Conservation (phyloP, 2,113 vertebrate genomes). For the Melanerpes aurifrons region DNA sequence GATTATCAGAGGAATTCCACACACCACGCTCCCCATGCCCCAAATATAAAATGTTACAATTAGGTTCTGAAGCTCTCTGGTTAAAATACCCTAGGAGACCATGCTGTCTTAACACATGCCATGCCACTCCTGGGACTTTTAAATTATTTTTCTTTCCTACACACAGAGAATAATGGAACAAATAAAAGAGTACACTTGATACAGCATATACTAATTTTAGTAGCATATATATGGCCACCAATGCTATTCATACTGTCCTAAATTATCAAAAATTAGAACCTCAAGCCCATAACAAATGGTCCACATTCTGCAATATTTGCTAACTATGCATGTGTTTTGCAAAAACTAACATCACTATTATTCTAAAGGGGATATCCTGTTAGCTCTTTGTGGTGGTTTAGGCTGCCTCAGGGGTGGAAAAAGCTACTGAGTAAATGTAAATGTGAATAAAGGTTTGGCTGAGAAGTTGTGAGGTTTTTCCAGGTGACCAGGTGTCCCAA, state of each 20-base stretch:
- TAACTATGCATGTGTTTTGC: background rate
- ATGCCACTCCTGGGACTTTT: background rate
- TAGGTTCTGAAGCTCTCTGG: background rate
- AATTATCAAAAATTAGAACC: background rate
- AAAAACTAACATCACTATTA: background rate
- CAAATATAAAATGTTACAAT: background rate
- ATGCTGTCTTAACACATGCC: background rate
- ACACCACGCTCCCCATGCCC: no score
- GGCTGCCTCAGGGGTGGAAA: no score
- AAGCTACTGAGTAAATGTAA: no score
- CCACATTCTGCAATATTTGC: background rate
- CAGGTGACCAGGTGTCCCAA: no score
- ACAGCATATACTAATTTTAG: background rate
- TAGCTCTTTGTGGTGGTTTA: no score
- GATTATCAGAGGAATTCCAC: background rate
- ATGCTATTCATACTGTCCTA: background rate
- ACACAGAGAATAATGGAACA: background rate
- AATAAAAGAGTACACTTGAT: background rate
- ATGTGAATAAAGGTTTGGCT: no score
- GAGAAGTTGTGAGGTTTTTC: no score
- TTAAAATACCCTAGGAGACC: background rate
- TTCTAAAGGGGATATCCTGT: background rate
- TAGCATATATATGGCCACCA: rapidly evolving
- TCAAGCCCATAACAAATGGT: background rate
- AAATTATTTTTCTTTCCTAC: background rate